These are phyloP conservation scores for Hippocampus barbouri DNA, from an alignment of 2,113 vertebrate genomes.

Conservation along the genomic window DNA sequence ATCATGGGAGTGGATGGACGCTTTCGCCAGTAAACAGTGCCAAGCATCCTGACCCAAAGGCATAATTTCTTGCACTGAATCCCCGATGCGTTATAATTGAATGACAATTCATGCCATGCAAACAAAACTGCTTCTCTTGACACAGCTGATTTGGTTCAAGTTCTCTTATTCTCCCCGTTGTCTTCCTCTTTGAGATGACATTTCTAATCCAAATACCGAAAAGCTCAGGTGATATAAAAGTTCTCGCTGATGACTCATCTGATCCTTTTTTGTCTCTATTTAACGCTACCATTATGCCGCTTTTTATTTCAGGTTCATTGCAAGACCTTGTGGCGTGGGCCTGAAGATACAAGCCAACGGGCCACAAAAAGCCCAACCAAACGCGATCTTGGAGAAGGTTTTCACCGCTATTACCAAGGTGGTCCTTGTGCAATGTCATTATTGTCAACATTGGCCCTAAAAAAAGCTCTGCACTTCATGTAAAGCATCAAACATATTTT, in stretches of 20 bases:
- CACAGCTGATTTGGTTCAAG: neutral
- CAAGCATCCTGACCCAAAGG: too few species aligned
- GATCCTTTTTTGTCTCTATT: neutral
- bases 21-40: too few species aligned
- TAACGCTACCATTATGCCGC: neutral
- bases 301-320: conserved; percentile 83
- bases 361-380: conserved; percentile 90
- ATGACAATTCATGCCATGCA: neutral
- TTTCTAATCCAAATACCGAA: neutral
- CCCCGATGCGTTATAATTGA: neutral
- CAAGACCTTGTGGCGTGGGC: conserved; percentile 93
- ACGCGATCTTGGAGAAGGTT: conserved; percentile 97
- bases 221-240: conserved; percentile 3
- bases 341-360: conserved; percentile 94
- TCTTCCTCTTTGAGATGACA: neutral
- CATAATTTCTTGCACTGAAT: too few species aligned
- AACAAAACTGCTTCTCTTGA: neutral
- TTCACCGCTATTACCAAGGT: conserved; percentile 99
- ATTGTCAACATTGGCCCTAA: neutral
- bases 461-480: neutral
- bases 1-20: too few species aligned
- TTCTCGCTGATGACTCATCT: neutral
- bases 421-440: neutral
- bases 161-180: neutral
- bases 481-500: neutral